phyloP scores from a whole-genome alignment of 2,797 vertebrate species.

The Lemur catta region DNA sequence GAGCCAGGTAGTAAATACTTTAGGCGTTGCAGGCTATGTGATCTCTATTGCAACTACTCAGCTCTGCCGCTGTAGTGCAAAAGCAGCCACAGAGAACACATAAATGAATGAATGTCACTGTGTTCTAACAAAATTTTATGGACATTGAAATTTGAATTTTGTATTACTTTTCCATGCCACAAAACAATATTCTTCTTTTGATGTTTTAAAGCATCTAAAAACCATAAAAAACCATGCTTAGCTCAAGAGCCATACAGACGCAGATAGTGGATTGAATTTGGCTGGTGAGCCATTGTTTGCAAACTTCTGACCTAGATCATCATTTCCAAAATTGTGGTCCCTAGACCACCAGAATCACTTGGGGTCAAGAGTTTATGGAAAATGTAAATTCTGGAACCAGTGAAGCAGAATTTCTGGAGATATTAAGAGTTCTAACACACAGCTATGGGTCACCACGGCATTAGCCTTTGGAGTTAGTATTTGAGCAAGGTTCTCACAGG shows the following conservation, averaged over 20 bases:
- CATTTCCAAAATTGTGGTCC: not conserved
- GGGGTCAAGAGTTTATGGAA: not conserved
- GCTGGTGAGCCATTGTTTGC: not conserved
- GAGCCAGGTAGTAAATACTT: not conserved
- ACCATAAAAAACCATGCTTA: not conserved
- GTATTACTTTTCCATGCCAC: not conserved
- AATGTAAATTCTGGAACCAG: not conserved
- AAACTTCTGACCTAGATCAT: not conserved
- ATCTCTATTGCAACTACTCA: not conserved
- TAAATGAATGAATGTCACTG: not conserved
- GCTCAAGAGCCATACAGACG: not conserved
- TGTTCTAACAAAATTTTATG: not conserved
- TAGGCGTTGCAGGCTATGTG: not conserved
- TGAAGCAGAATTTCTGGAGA: constrained; percentile 23
- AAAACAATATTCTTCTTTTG: not conserved
- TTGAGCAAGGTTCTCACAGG: not conserved
- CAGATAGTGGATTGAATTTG: not conserved
- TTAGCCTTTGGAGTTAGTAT: not conserved
- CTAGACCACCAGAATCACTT: not conserved
- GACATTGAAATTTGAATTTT: constrained; percentile 2
- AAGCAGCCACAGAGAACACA: not conserved
- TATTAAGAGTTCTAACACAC: not conserved
- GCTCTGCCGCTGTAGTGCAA: accelerated
- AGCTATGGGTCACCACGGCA: not conserved
- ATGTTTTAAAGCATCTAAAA: not conserved